A percentile compares a stretch with the other conserved stretches of the same genome.
Conservation (phyloP, 2,797 vertebrate species). For the Knipowitschia caucasica region DNA sequence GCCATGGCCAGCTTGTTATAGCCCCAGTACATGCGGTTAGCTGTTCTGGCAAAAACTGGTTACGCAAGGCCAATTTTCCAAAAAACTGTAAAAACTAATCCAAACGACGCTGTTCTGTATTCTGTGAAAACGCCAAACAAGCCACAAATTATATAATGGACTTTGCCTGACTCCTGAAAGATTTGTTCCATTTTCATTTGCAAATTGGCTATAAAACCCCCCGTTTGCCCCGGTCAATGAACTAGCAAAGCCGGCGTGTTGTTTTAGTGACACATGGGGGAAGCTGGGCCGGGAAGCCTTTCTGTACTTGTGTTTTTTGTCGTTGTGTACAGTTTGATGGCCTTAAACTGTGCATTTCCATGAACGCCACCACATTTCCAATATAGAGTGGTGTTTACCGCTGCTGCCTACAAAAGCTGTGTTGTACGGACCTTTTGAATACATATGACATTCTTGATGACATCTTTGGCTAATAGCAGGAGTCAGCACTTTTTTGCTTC, state of each 20-base stretch:
- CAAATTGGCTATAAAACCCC: constrained; percentile 36
- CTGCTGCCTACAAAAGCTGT: constrained; percentile 45
- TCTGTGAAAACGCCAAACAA: constrained; percentile 48
- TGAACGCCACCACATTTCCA: constrained; percentile 45
- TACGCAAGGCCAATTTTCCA: constrained; percentile 49
- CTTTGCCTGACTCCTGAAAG: constrained; percentile 26
- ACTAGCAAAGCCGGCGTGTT: constrained; percentile 48
- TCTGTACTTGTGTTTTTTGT: constrained; percentile 31
- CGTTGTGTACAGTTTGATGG: constrained; percentile 67
- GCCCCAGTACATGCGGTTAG: constrained; percentile 37
- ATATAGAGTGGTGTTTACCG: constrained; percentile 34
- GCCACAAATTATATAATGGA: constrained; percentile 42
- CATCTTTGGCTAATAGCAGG: constrained; percentile 40
- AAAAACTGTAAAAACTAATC: constrained; percentile 33
- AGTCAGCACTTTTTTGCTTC: too few relatives aligned
- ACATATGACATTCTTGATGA: constrained; percentile 42
- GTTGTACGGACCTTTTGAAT: constrained; percentile 39
- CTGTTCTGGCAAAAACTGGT: constrained; percentile 43
- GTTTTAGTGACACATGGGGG: constrained; percentile 57
- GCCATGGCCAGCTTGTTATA: constrained; percentile 40
- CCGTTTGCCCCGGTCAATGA: constrained; percentile 39
- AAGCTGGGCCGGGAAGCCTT: constrained; percentile 51
- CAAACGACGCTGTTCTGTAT: constrained; percentile 28
- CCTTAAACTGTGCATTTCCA: constrained; percentile 63
- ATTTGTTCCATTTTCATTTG: constrained; percentile 23